Evolutionary conservation across 2,888 invertebrate genomes (phyloP).

Genomic region (Pharmacophagus antenor): DNA sequence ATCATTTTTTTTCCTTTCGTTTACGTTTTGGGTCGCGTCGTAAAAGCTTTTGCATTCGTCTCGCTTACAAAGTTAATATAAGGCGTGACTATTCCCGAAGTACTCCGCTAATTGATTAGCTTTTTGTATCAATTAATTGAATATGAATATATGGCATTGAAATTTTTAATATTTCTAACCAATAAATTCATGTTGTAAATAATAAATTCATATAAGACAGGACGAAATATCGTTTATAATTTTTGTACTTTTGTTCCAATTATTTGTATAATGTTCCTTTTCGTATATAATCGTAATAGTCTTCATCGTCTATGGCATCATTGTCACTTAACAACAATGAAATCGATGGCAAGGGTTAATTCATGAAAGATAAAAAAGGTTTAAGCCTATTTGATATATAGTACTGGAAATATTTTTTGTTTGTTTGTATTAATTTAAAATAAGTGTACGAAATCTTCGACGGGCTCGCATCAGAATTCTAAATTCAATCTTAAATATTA

Average conservation of each 20-base stretch:
- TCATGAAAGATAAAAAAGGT: no score
- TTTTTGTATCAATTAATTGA: not conserved
- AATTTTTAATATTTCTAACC: not conserved
- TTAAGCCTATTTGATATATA: no score
- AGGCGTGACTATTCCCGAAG: constrained; percentile 58
- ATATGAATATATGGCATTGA: not conserved
- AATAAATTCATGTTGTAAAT: no score
- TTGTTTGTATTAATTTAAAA: not conserved
- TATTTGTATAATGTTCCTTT: no score
- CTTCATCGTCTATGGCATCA: no score
- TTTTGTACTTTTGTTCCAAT: no score
- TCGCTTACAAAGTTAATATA: constrained; percentile 65
- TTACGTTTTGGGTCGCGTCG: constrained; percentile 55
- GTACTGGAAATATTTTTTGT: not conserved
- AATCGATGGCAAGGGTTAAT: no score
- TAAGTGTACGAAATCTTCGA: not conserved
- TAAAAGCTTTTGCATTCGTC: constrained; percentile 68
- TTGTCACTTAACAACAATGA: no score
- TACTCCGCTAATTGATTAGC: constrained; percentile 26
- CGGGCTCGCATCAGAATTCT: constrained; percentile 56
- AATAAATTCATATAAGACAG: no score
- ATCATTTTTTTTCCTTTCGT: constrained; percentile 61
- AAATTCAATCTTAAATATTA: constrained; percentile 81
- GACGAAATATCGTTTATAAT: no score
- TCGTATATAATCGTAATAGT: no score